Evolutionary conservation across 2,888 invertebrate genomes (phyloP).

Genomic region (Orthonychiurus folsomi): DNA sequence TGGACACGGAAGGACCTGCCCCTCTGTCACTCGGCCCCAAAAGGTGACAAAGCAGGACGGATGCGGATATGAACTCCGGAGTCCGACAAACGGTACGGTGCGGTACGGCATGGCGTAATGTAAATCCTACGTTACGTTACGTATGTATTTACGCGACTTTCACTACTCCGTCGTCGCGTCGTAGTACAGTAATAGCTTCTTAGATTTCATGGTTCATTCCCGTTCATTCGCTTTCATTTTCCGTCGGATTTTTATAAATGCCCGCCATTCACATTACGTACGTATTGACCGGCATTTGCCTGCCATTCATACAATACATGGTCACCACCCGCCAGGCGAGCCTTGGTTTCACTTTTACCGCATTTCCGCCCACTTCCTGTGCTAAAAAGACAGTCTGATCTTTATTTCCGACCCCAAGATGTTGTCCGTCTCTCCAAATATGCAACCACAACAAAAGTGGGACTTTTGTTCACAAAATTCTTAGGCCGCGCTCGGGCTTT

Average conservation of each 20-base stretch:
- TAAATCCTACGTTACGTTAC: no score
- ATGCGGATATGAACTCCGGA: no score
- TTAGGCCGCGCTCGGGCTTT: neutral
- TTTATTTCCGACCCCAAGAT: neutral
- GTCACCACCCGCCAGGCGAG: neutral
- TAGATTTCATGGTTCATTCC: neutral
- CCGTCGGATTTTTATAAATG: neutral
- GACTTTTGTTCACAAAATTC: no score
- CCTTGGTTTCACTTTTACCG: neutral
- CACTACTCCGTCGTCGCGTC: neutral
- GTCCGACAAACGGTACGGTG: no score
- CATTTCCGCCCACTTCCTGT: neutral
- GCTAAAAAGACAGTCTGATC: neutral
- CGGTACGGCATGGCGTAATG: no score
- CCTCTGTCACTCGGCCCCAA: neutral
- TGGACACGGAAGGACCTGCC: neutral
- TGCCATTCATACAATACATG: neutral
- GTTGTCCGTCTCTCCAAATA: no score
- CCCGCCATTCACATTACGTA: no score
- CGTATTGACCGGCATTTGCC: neutral
- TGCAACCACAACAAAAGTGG: no score
- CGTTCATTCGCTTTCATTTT: neutral
- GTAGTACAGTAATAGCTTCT: no score
- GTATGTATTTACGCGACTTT: neutral
- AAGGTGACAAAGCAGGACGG: neutral